Conservation (phyloP, 1,140 invertebrate genomes). For the Drosophila pallidifrons region DNA sequence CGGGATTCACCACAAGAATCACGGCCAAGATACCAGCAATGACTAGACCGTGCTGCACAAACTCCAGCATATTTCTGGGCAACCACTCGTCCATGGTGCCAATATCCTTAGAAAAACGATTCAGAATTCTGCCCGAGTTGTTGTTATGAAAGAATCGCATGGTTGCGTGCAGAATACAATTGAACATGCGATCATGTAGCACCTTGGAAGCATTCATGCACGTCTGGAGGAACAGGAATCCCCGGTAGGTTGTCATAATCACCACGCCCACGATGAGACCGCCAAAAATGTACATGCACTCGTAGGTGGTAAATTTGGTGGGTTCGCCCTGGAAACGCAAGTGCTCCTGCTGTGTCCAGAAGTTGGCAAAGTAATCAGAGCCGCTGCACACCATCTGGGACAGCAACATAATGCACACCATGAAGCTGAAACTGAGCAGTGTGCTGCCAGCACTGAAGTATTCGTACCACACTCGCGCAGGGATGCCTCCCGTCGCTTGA, state of each 20-base stretch:
- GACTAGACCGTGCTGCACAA: slow-evolving; percentile 86
- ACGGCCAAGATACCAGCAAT: slow-evolving; percentile 88
- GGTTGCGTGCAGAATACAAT: slow-evolving; percentile 89
- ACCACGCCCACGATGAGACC: slow-evolving; percentile 75
- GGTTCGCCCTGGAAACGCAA: slow-evolving; percentile 70
- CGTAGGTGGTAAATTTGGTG: slow-evolving; percentile 67
- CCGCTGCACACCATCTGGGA: slow-evolving; percentile 90
- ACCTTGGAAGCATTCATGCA: slow-evolving; percentile 92
- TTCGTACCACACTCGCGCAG: slow-evolving; percentile 86
- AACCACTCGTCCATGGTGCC: slow-evolving; percentile 93
- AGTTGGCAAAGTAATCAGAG: slow-evolving; percentile 92
- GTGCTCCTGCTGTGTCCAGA: slow-evolving; percentile 88
- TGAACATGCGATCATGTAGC: slow-evolving; percentile 94
- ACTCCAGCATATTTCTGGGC: slow-evolving; percentile 89
- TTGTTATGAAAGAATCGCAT: slow-evolving; percentile 96
- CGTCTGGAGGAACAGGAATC: slow-evolving; percentile 91
- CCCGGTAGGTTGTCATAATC: slow-evolving; percentile 86
- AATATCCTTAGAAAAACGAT: slow-evolving; percentile 92
- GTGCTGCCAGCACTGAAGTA: slow-evolving; percentile 90
- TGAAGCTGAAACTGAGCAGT: slow-evolving; percentile 86
- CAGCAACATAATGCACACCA: slow-evolving; percentile 88
- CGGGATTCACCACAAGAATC: slow-evolving; percentile 90
- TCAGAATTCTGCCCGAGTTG: slow-evolving; percentile 91
- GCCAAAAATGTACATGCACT: slow-evolving; percentile 83
- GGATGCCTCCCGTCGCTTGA: slow-evolving; percentile 86